These are phyloP conservation scores for Troides aeacus DNA, from an alignment of 2,888 invertebrate species.

Conservation along the genomic window DNA sequence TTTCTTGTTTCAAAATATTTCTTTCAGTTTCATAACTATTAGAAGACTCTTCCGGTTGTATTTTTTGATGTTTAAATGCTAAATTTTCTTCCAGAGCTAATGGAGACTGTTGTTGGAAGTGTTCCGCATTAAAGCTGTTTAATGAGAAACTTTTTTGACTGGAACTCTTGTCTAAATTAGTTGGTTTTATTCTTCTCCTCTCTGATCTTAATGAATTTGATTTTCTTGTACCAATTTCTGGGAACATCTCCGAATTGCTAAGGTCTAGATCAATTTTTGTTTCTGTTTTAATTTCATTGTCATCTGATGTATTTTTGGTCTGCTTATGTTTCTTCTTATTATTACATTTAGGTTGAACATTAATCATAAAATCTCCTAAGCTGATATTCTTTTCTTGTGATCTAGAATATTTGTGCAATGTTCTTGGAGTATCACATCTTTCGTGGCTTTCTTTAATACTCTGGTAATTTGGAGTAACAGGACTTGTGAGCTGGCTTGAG, in stretches of 20 bases:
- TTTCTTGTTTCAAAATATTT: slow-evolving; percentile 65
- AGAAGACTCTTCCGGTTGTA: slow-evolving; percentile 55
- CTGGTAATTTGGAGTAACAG: slow-evolving; percentile 55
- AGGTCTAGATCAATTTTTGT: slow-evolving; percentile 59
- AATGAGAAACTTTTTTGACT: slow-evolving; percentile 60
- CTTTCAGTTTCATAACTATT: slow-evolving; percentile 65
- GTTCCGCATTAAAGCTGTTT: slow-evolving; percentile 61
- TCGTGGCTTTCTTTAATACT: slow-evolving; percentile 52
- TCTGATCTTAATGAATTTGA: slow-evolving; percentile 60
- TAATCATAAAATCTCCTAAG: slow-evolving; percentile 62
- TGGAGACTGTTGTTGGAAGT: slow-evolving; percentile 57
- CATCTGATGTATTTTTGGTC: slow-evolving; percentile 53
- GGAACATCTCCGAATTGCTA: slow-evolving; percentile 66
- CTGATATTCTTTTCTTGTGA: slow-evolving; percentile 64
- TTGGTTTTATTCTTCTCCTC: slow-evolving; percentile 76
- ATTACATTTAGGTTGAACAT: slow-evolving; percentile 50
- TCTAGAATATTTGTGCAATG: slow-evolving; percentile 55
- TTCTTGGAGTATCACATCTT: slow-evolving; percentile 64
- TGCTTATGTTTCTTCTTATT: slow-evolving; percentile 61
- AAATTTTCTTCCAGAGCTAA: slow-evolving; percentile 60
- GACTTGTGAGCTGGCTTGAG: slow-evolving; percentile 52
- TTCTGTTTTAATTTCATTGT: slow-evolving; percentile 48
- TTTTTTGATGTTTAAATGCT: slow-evolving; percentile 59
- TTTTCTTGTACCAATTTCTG: slow-evolving; percentile 67
- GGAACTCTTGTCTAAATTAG: slow-evolving; percentile 58